Base-by-base conservation (phyloP, 2,888 invertebrate species). In the Marronus borbonicus region DNA sequence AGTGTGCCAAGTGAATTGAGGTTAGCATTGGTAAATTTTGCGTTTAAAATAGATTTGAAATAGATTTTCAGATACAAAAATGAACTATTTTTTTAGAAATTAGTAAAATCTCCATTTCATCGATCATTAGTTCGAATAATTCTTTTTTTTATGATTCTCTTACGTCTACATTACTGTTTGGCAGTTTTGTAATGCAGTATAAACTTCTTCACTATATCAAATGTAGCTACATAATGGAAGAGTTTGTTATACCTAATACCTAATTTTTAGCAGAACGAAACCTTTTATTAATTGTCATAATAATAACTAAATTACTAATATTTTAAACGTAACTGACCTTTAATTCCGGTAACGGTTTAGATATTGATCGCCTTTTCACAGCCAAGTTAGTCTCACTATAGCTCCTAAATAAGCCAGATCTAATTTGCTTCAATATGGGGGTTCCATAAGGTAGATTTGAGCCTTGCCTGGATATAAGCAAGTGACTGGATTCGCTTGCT, bases 351-450 rank as follows among this genome's bases (percentile, higher is more conserved):
- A 80, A 79, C 49, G 82, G 83, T 80, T 84, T 85, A 28, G 82
- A 81, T n/a, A 83, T 82, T 3, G 84, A 81, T 78, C 87, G 83
- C 36, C 85, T 81, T 81, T 88, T 88, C 14, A 85, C 79, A 76
- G 84, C 84, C 76, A 92, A 84, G 82, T 90, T 91, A 0, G 91
- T 91, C 83, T 92, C 92, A 83, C 92, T 92, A 79, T 90, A 90
- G 82, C 92, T 92, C 78, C 92, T 89, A 2, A 87, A 81, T 68
- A 89, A 80, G 12, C 85, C 85, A 3, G 84, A 80, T 77, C 85
- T 83, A 3, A 80, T 79, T 50, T 83, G 81, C 74, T 87, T 87
- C 52, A 82, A 80, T 3, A 84, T 80, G 28, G 82, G 78, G 64
- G 82, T 80, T 4, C 87, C 87, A 81, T 88, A 88, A 0, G 88